Conservation (phyloP, 1,140 invertebrate genomes). For the Popillia japonica region DNA sequence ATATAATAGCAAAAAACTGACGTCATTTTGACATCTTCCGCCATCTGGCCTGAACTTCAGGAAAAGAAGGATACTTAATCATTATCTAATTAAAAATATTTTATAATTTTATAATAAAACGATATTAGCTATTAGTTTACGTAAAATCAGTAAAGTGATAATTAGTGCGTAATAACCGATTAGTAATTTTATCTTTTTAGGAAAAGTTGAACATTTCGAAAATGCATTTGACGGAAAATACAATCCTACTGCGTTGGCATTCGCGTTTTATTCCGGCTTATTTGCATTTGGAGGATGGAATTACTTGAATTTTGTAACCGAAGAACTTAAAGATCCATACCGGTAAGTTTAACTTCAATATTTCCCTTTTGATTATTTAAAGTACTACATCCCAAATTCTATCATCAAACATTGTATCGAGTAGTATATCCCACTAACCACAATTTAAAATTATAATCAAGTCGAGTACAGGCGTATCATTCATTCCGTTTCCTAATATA, state of each 20-base stretch:
- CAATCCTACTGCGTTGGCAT: slow-evolving; percentile 69
- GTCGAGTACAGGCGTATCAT: background rate
- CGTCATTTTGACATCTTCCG: no score
- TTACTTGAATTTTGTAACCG: slow-evolving; percentile 92
- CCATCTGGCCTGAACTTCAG: no score
- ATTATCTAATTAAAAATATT: no score
- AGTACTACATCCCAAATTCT: no score
- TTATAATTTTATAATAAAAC: no score
- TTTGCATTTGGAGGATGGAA: slow-evolving; percentile 98
- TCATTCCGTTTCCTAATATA: background rate
- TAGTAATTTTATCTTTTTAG: slow-evolving; percentile 59
- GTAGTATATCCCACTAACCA: no score
- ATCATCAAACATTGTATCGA: no score
- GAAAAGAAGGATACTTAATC: no score
- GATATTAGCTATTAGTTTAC: no score
- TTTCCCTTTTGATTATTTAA: no score
- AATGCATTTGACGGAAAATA: slow-evolving; percentile 76
- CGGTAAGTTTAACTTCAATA: slow-evolving; percentile 71
- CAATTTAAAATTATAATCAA: slow-evolving; percentile 1
- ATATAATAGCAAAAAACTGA: no score
- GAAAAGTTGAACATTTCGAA: slow-evolving; percentile 75
- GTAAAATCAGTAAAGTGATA: no score
- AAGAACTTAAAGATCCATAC: slow-evolving; percentile 92
- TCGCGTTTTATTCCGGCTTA: slow-evolving; percentile 92
- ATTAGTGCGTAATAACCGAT: background rate